A percentile compares a stretch with the other conserved stretches of the same genome.
These are phyloP conservation scores for Eulemur albifrons DNA, from an alignment of 2,797 vertebrate species.

Conservation along the genomic window DNA sequence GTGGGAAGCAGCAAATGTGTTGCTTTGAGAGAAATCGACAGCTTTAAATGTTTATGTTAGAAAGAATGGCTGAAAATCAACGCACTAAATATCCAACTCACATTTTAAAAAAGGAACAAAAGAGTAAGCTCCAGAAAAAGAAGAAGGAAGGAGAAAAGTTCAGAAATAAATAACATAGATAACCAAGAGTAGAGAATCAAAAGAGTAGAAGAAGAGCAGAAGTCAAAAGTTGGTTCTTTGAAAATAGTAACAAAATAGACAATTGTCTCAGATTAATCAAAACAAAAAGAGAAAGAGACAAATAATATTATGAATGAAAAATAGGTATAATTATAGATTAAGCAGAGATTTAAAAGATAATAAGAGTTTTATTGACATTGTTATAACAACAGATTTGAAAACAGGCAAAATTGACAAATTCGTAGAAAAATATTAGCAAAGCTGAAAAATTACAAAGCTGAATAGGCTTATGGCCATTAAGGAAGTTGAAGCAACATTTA, in stretches of 20 bases:
- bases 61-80: background rate
- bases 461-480: no score
- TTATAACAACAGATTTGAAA: background rate
- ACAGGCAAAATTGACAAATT: background rate
- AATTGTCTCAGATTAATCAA: background rate
- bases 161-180: background rate
- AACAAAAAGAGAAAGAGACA: background rate
- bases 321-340: background rate
- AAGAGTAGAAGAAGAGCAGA: background rate
- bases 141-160: background rate
- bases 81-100: background rate
- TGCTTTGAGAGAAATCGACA: background rate
- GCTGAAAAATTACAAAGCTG: background rate
- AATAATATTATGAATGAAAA: background rate
- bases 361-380: background rate
- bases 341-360: background rate
- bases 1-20: background rate
- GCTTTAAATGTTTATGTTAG: background rate
- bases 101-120: background rate
- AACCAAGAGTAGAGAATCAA: background rate
- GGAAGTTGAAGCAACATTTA: background rate
- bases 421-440: background rate
- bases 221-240: background rate
- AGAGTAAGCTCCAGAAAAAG: background rate
- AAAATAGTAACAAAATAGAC: background rate